A percentile compares a stretch with the other conserved stretches of the same genome.
These are phyloP conservation scores for Diglossa brunneiventris DNA, from an alignment of 2,113 vertebrate species.

Conservation along the genomic window DNA sequence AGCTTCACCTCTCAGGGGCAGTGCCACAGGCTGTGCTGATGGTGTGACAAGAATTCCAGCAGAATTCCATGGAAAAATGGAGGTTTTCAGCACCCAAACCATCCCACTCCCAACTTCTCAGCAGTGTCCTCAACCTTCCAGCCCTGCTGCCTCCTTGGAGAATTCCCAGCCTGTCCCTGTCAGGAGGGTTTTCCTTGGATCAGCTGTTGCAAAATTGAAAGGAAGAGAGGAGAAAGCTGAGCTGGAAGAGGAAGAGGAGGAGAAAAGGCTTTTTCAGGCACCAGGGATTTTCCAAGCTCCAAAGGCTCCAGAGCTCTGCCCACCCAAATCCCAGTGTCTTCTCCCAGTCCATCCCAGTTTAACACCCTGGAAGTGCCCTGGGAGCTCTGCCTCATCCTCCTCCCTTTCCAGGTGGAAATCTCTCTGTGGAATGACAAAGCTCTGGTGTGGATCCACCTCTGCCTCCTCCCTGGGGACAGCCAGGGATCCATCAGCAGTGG, in stretches of 20 bases:
- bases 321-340: accelerated
- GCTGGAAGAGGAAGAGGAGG: not conserved
- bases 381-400: not conserved
- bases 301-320: not conserved
- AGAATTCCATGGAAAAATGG: not conserved
- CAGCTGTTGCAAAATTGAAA: not conserved
- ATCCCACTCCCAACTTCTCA: not conserved
- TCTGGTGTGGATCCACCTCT: not conserved
- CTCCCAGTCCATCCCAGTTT: not conserved
- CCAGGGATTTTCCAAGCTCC: not conserved
- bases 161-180: not conserved
- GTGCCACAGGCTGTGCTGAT: not conserved
- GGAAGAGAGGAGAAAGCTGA: not conserved
- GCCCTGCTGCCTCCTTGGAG: accelerated
- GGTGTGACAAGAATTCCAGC: not conserved
- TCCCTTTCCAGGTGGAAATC: not conserved
- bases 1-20: not conserved
- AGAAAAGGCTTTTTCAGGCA: not conserved
- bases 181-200: not conserved
- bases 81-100: not conserved
- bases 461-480: not conserved
- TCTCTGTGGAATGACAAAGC: accelerated
- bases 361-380: not conserved
- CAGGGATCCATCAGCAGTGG: accelerated
- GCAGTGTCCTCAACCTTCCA: not conserved